Evolutionary conservation across 2,888 invertebrate species (phyloP), one percentile per base, ranked within the genome.

Genomic region (Keiferia lycopersicella): DNA sequence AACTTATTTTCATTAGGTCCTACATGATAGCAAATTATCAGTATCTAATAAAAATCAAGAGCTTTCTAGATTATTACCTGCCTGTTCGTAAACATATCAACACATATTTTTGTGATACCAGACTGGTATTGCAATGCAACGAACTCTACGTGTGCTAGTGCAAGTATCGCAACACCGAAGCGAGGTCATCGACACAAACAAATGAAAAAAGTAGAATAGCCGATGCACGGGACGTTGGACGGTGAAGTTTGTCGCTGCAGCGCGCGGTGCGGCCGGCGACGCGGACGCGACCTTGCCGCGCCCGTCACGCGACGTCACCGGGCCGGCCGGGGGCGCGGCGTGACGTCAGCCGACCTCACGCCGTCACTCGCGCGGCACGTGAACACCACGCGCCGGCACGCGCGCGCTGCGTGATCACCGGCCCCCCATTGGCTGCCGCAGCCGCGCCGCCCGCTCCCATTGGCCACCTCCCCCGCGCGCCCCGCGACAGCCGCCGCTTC

Each of bases 321-420:
- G 86, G 87, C 87, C 90, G 89, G 81, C 86, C 91, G 88, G 89
- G 89, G 92, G 91, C 88, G 91, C 89, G 91, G 87, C 93, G 92
- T 93, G 93, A 93, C 93, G 93, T 92, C 92, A 92, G 87, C 85
- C 92, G 93, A 93, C 87, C 91, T 85, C 87, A 80, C 76, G 80
- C 84, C 87, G 94, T 94, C 96, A 96, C 94, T 93, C 94, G 87
- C 86, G 87, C 94, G 93, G 93, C 96, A 97, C 96, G 96, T 96
- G 96, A 96, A 96, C 94, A 94, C 82, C 94, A 94, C 93, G 94
- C 94, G 89, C 86, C 80, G 87, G 93, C 96, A 96, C 95, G 96
- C 95, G 93, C 91, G 86, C 86, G 88, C 89, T 93, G 95, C 94
- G 94, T 96, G 96, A 94, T 93, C 93, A 81, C 80, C 70, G 62